A percentile compares a stretch with the other conserved stretches of the same genome.
These are phyloP conservation scores for Halisarca cf. caerulea DNA, from an alignment of 37 sponge, comb jelly and placozoan genomes.

Conservation along the genomic window DNA sequence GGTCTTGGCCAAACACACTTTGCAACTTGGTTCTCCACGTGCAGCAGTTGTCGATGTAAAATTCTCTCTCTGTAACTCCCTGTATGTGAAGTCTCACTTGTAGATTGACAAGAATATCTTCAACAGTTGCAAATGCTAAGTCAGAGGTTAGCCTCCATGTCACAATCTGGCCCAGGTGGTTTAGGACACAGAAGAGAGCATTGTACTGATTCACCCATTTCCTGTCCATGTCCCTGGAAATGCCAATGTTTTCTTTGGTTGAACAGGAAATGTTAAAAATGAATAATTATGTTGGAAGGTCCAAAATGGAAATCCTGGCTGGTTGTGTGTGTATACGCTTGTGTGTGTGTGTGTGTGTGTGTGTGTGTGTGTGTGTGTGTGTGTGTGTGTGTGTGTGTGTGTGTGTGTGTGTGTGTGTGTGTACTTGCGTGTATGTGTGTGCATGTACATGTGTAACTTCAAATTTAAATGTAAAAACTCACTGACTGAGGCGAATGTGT, in stretches of 20 bases:
- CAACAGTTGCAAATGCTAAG: slow-evolving; percentile 5
- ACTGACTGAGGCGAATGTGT: slow-evolving; percentile 18
- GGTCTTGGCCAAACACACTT: slow-evolving; percentile 33
- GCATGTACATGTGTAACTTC: too few species aligned
- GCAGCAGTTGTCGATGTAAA: slow-evolving; percentile 56
- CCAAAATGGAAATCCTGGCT: too few species aligned
- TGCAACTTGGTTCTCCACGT: slow-evolving; percentile 31
- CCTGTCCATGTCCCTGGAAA: not conserved
- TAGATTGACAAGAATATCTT: not conserved
- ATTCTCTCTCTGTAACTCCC: slow-evolving; percentile 13
- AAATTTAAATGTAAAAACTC: too few species aligned
- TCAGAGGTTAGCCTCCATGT: slow-evolving; percentile 39
- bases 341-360: too few species aligned
- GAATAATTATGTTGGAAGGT: not conserved
- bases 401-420: too few species aligned
- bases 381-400: too few species aligned
- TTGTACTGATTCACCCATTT: slow-evolving; percentile 46
- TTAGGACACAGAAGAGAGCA: slow-evolving; percentile 39
- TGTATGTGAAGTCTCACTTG: slow-evolving; percentile 13
- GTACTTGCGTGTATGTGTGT: too few species aligned
- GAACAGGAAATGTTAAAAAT: not conserved
- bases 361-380: too few species aligned
- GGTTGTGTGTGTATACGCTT: too few species aligned
- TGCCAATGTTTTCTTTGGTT: slow-evolving; percentile 46
- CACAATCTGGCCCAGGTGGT: slow-evolving; percentile 27